Base-by-base conservation (phyloP, 2,113 vertebrate species). In the Arvicanthis niloticus region DNA sequence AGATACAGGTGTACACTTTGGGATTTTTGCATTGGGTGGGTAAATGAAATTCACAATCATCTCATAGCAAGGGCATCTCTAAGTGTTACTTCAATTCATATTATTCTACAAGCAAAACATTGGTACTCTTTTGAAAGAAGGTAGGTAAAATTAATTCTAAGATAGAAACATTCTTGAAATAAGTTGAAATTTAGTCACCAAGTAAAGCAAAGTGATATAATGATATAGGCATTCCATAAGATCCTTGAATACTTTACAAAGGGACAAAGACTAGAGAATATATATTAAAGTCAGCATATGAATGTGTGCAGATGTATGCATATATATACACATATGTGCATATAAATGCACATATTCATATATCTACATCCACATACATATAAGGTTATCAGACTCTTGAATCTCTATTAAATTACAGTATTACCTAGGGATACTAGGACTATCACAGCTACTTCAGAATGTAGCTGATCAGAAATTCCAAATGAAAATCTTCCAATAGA, bases 61-160 rank as follows among this genome's bases (percentile, higher is more conserved):
- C 56, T 81, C 48, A 37, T 65, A 96, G 68, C 42, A 76, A 93
- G 92, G 16, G 1, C 45, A 60, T 70, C n/a, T 89, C 51, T 76
- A 88, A 85, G 62, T 29, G n/a, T 82, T 67, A 42, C 26, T 97
- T 96, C 6, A 19, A 34, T 42, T 70, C 84, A 48, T 40, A 70
- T 89, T 73, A 95, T 58, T 95, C 58, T 84, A 75, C 29, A 70
- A 95, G 58, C 68, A 89, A 82, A 94, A 81, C 76, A 75, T 62
- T 40, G 48, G 17, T n/a, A 58, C 40, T 94, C n/a, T 51, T 87
- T 67, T 93, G 53, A 93, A 93, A 92, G 40, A 68, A 81, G 24
- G 34, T 45, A 75, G 65, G 8, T 26, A 37, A 89, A 84, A 34
- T 40, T 7, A 26, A 92, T 93, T 92, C 92, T 42, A 81, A 94